Base-by-base conservation (phyloP, 2,797 vertebrate genomes). In the Pogonophryne albipinna region DNA sequence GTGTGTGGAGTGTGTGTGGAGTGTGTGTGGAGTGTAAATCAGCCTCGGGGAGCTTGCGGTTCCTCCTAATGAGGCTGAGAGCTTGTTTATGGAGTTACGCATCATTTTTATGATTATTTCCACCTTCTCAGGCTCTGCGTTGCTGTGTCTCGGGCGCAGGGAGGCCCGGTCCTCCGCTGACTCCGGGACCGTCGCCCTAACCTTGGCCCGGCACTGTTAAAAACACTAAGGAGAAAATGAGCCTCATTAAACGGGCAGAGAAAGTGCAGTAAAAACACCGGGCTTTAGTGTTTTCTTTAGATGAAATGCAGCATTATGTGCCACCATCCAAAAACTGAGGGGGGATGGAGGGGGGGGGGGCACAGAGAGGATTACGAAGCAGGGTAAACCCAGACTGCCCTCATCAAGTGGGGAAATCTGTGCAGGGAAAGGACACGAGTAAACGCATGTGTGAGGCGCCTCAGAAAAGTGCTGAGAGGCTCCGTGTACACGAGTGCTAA, bases 31-130 rank as follows among this genome's bases (percentile, higher is more conserved):
- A 64, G 79, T 64, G 73, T 75, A 60, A 79, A 74, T 68, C 47
- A 95, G 96, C 94, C 95, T 93, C 91, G 90, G 95, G 96, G 95
- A 96, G 93, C 93, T 93, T 92, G 92, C 13, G 93, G 93, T 96
- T 95, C 93, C 85, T 92, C 91, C 96, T 97, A 97, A 96, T 96
- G 95, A 96, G 95, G 95, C 95, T 93, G 94, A 95, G 95, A 95
- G 95, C 95, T 96, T 96, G 95, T 96, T 97, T 97, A 96, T 96
- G 94, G 96, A 95, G 95, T 94, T 84, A 72, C 92, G 94, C 95
- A 95, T 97, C 93, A 96, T 97, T 97, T 97, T 96, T 96, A 95
- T 96, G 96, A 97, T 97, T 96, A 96, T 96, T 97, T 97, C 95
- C 96, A 97, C 96, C 96, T 96, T 96, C 95, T 95, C 94, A 82